Percentiles rank a stretch among this genome's conserved stretches.
phyloP scores from a whole-genome alignment of 2,113 vertebrate genomes.

The Helogale parvula region DNA sequence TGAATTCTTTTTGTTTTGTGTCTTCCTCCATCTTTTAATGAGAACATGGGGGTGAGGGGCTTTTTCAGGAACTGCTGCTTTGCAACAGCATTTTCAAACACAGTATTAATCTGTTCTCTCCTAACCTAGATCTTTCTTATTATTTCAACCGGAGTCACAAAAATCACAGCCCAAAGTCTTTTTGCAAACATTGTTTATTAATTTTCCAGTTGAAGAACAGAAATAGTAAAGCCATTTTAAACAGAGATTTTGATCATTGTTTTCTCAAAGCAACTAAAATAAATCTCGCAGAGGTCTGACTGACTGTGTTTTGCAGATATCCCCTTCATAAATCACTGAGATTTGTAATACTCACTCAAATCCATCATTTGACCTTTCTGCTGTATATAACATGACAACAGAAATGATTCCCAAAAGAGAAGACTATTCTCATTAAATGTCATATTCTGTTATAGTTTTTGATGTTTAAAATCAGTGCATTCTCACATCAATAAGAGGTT shows the following conservation, averaged over 20 bases:
- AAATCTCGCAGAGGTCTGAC: neutral
- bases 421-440: neutral
- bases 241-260: neutral
- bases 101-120: neutral
- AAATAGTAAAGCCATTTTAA: neutral
- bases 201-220: conserved; percentile 16
- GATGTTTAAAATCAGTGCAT: neutral
- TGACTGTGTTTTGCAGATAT: neutral
- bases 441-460: neutral
- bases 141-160: neutral
- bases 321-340: neutral
- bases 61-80: neutral
- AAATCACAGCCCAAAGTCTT: neutral
- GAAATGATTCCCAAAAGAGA: neutral
- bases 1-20: neutral
- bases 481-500: conserved; percentile 11
- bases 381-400: neutral
- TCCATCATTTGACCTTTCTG: neutral
- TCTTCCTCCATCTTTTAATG: neutral
- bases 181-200: neutral
- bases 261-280: conserved; percentile 29
- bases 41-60: neutral
- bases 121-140: neutral
- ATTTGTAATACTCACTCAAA: neutral
- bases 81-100: neutral